phyloP scores from a whole-genome alignment of 2,113 vertebrate genomes.

The Gymnorhina tibicen region DNA sequence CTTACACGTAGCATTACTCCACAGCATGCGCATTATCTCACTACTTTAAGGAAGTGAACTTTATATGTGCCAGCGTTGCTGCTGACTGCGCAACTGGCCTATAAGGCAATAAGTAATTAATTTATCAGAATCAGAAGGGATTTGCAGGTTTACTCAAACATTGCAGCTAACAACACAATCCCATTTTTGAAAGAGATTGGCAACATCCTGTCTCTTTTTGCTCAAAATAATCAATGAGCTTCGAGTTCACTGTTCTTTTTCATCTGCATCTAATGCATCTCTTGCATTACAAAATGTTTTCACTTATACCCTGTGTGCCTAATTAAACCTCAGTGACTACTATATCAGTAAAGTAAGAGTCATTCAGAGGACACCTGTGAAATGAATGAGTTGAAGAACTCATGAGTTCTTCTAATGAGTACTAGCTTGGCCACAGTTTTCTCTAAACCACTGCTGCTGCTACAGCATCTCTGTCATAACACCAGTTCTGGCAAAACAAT shows the following conservation, averaged over 20 bases:
- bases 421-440: background rate
- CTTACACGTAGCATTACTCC: background rate
- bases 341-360: background rate
- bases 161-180: background rate
- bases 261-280: background rate
- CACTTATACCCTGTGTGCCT: background rate
- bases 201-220: background rate
- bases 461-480: background rate
- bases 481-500: background rate
- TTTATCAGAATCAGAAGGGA: background rate
- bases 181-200: background rate
- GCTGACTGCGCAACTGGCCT: background rate
- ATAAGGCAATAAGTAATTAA: background rate
- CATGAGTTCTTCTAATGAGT: background rate
- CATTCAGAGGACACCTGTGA: background rate
- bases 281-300: background rate
- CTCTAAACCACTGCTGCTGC: background rate
- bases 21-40: background rate
- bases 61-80: background rate
- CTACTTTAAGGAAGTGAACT: background rate
- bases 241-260: background rate
- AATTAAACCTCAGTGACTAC: background rate
- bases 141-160: background rate
- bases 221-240: background rate
- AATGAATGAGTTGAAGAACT: background rate